These are phyloP conservation scores for Drosophila guanche DNA, from an alignment of 1,140 invertebrate genomes.

Conservation along the genomic window DNA sequence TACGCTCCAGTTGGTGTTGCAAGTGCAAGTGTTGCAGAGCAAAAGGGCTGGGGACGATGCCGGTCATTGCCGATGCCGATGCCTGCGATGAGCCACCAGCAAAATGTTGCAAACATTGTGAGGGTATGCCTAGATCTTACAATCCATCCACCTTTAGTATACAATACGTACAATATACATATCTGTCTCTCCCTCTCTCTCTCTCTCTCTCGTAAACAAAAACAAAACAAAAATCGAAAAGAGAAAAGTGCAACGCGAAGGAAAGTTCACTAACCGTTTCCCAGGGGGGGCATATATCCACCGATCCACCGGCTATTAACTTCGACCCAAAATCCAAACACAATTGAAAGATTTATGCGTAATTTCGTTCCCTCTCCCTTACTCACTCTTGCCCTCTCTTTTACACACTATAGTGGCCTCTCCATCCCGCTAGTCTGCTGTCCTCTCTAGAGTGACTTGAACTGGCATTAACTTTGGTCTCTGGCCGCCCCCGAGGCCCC, in stretches of 20 bases:
- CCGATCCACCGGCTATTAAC: slow-evolving; percentile 65
- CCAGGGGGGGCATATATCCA: slow-evolving; percentile 5
- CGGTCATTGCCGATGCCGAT: slow-evolving; percentile 82
- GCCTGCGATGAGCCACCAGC: slow-evolving; percentile 83
- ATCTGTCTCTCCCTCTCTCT: not conserved
- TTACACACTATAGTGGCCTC: slow-evolving; percentile 62
- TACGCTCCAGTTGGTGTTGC: slow-evolving; percentile 28
- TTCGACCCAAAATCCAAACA: slow-evolving; percentile 71
- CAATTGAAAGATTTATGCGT: slow-evolving; percentile 79
- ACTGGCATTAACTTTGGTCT: slow-evolving; percentile 72
- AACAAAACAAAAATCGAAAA: slow-evolving; percentile 1
- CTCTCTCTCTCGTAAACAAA: slow-evolving; percentile 5
- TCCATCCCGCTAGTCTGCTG: not conserved
- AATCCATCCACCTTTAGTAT: slow-evolving; percentile 29
- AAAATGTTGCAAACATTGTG: slow-evolving; percentile 84
- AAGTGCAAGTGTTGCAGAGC: slow-evolving; percentile 9
- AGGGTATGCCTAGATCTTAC: slow-evolving; percentile 82
- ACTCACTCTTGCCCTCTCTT: slow-evolving; percentile 6
- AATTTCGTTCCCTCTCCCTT: slow-evolving; percentile 39
- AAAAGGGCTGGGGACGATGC: slow-evolving; percentile 69
- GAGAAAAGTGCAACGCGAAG: slow-evolving; percentile 27
- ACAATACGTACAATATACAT: slow-evolving; percentile 5
- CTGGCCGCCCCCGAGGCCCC: slow-evolving; percentile 26
- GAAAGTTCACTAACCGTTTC: slow-evolving; percentile 74
- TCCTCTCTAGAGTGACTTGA: slow-evolving; percentile 57